phyloP scores from a whole-genome alignment of 2,113 vertebrate genomes.

The Calonectris borealis region DNA sequence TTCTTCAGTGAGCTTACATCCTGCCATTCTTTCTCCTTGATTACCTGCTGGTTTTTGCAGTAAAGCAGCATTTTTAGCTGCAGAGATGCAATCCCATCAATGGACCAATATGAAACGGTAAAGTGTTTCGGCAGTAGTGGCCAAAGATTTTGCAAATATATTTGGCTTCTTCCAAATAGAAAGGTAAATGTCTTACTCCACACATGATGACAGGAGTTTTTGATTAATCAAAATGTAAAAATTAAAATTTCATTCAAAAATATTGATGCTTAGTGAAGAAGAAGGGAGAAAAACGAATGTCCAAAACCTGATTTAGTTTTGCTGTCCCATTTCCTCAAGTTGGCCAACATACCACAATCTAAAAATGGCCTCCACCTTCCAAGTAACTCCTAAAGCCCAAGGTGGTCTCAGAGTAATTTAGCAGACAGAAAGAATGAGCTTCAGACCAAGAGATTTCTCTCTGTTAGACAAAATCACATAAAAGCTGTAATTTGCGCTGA shows the following conservation, averaged over 20 bases:
- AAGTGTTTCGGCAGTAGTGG: fast-evolving
- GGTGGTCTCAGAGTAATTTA: not conserved
- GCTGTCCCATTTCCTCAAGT: not conserved
- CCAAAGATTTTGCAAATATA: not conserved
- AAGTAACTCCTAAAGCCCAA: not conserved
- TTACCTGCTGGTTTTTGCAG: not conserved
- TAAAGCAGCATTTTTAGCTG: not conserved
- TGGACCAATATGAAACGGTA: not conserved
- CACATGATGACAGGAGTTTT: not conserved
- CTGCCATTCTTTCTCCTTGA: not conserved
- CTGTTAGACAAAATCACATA: not conserved
- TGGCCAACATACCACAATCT: not conserved
- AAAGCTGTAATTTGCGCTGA: not conserved
- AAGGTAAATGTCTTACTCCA: not conserved
- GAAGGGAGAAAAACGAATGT: not conserved
- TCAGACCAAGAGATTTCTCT: not conserved
- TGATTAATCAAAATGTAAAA: not conserved
- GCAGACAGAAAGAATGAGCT: not conserved
- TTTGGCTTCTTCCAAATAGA: not conserved
- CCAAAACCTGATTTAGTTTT: not conserved
- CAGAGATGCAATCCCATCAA: not conserved
- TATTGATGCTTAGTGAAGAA: not conserved
- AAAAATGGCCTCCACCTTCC: not conserved
- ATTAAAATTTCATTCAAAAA: not conserved
- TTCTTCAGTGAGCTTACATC: not conserved